Percentiles rank a stretch among this genome's conserved stretches.
Conservation (phyloP, 2,797 vertebrate species). For the Sparus aurata region DNA sequence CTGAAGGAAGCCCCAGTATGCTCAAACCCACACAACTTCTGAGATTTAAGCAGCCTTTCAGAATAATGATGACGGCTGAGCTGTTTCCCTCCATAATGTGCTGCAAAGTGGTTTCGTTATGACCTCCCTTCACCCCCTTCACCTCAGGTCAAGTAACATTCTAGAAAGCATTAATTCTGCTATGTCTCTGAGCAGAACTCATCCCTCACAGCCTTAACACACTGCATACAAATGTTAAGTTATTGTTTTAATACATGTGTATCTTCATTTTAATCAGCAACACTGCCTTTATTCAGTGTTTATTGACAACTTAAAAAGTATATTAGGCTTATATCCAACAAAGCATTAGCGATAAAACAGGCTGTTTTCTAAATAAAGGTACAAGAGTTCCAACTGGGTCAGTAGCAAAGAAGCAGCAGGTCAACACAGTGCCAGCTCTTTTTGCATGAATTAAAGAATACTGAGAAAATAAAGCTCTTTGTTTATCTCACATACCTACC, state of each 20-base stretch:
- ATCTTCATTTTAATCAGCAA: neutral
- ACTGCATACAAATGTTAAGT: neutral
- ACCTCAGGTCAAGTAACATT: neutral
- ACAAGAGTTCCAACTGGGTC: conserved; percentile 14
- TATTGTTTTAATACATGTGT: neutral
- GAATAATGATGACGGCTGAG: conserved; percentile 2
- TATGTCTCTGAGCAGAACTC: neutral
- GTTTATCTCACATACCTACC: neutral
- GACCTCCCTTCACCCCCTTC: conserved; percentile 10
- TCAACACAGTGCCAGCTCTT: conserved; percentile 7
- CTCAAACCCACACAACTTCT: neutral
- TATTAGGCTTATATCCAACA: neutral
- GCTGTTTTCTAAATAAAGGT: conserved; percentile 18
- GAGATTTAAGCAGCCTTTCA: neutral
- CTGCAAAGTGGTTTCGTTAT: conserved; percentile 18
- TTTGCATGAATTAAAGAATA: conserved; percentile 5
- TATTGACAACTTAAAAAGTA: neutral
- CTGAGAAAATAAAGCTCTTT: conserved; percentile 24
- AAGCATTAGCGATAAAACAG: neutral
- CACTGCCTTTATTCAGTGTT: neutral
- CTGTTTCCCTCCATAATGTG: conserved; percentile 1
- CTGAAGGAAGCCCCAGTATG: neutral
- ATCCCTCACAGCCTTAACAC: neutral
- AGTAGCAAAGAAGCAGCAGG: conserved; percentile 1
- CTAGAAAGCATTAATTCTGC: neutral